Conservation (phyloP, 1,140 invertebrate species). For the Sogatella furcifera region DNA sequence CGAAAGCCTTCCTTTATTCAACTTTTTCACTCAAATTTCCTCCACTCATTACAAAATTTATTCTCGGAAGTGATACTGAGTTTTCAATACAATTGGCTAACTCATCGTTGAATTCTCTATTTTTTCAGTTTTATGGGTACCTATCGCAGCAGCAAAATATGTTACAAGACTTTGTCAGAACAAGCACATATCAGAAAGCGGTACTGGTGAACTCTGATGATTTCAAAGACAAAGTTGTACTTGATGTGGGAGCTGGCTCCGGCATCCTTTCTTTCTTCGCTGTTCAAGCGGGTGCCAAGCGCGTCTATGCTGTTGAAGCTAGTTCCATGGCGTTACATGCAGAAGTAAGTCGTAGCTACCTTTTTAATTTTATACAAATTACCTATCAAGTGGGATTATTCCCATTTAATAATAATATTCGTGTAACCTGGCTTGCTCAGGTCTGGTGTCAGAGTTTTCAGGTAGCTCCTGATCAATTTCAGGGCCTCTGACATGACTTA, state of each 20-base stretch:
- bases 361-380: no score
- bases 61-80: no score
- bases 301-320: conserved; percentile 97
- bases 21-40: background rate
- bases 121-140: conserved; percentile 93
- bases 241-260: conserved; percentile 95
- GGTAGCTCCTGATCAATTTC: no score
- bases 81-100: background rate
- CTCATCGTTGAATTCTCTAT: background rate
- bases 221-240: conserved; percentile 83
- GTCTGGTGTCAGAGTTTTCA: no score
- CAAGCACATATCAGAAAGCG: conserved; percentile 95
- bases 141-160: conserved; percentile 99
- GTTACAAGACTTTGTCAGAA: conserved; percentile 98
- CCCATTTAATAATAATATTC: no score
- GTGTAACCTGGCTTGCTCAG: no score
- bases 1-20: background rate
- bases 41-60: background rate
- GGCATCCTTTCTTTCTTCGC: conserved; percentile 99
- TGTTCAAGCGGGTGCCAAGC: conserved; percentile 90
- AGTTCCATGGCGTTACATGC: conserved; percentile 97
- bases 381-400: no score
- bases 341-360: conserved; percentile 55
- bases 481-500: no score
- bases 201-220: conserved; percentile 89